Percentiles rank a stretch among this genome's conserved stretches.
These are phyloP conservation scores for Chiridota heheva DNA, from an alignment of 35 echinoderm and acorn worm genomes.

Conservation along the genomic window DNA sequence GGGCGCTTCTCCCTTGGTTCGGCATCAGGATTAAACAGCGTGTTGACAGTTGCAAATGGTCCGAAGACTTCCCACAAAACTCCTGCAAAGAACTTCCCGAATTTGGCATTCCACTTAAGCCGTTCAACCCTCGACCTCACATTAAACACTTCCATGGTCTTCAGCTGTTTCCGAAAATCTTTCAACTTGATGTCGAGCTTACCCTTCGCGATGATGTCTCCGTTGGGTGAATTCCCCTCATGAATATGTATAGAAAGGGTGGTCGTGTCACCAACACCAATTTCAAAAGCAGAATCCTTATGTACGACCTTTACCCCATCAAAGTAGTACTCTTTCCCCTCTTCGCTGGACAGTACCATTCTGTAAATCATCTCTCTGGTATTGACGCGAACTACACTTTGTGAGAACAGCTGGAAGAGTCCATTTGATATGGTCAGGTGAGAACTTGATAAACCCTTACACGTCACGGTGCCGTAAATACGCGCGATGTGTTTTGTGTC, in stretches of 20 bases:
- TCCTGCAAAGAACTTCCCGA: conserved; percentile 68
- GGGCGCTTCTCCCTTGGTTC: conserved; percentile 58
- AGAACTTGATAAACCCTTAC: conserved; percentile 43
- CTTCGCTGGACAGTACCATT: conserved; percentile 51
- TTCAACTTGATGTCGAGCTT: conserved; percentile 53
- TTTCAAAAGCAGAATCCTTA: conserved; percentile 50
- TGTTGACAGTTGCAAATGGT: conserved; percentile 41
- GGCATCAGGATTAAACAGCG: conserved; percentile 37
- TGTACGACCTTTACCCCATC: conserved; percentile 64
- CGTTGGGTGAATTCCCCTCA: conserved; percentile 15
- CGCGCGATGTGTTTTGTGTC: conserved; percentile 44
- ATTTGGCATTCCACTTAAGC: conserved; percentile 68
- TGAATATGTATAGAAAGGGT: conserved; percentile 35
- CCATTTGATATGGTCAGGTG: conserved; percentile 66
- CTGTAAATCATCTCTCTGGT: conserved; percentile 70
- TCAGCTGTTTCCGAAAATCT: conserved; percentile 56
- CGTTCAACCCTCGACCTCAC: conserved; percentile 13
- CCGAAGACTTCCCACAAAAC: conserved; percentile 73
- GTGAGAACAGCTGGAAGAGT: conserved; percentile 53
- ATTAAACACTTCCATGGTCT: conserved; percentile 60
- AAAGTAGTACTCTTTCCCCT: conserved; percentile 52
- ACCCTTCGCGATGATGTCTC: conserved; percentile 37
- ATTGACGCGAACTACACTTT: conserved; percentile 54
- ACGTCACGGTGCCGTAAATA: conserved; percentile 65
- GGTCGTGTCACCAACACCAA: conserved; percentile 59